Percentiles rank a stretch among this genome's conserved stretches.
Evolutionary conservation across 2,113 vertebrate species (phyloP).

Genomic region (Odontophorus gujanensis): DNA sequence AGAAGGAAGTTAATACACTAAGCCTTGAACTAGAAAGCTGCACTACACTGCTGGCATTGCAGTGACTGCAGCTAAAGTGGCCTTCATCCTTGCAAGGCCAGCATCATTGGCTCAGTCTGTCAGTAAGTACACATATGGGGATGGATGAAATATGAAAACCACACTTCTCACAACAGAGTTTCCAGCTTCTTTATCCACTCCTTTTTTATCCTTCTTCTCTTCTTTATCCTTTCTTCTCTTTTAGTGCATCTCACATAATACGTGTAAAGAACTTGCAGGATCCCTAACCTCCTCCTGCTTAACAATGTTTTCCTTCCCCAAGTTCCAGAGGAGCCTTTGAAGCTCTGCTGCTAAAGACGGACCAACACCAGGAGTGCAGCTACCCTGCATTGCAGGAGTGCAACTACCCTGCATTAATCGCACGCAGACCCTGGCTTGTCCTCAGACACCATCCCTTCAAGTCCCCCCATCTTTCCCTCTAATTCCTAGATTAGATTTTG

Average conservation of each 20-base stretch:
- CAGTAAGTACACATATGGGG: background rate
- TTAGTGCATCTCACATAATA: background rate
- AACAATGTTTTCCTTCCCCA: background rate
- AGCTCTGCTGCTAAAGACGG: background rate
- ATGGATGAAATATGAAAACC: background rate
- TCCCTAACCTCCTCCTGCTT: background rate
- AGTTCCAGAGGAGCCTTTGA: background rate
- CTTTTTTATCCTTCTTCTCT: too few relatives aligned
- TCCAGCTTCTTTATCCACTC: background rate
- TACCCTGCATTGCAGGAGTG: background rate
- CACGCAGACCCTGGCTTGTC: fast-evolving
- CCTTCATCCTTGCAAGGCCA: background rate
- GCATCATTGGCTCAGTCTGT: background rate
- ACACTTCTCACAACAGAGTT: background rate
- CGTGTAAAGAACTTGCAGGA: background rate
- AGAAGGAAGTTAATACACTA: background rate
- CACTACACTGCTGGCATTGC: background rate
- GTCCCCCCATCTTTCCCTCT: background rate
- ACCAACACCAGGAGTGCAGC: background rate
- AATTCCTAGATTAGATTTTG: background rate
- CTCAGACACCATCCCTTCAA: background rate
- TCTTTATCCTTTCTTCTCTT: background rate
- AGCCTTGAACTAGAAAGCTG: background rate
- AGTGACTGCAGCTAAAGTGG: background rate
- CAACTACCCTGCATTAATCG: background rate